phyloP scores from a whole-genome alignment of 1,140 invertebrate species.

The Monochamus saltuarius region DNA sequence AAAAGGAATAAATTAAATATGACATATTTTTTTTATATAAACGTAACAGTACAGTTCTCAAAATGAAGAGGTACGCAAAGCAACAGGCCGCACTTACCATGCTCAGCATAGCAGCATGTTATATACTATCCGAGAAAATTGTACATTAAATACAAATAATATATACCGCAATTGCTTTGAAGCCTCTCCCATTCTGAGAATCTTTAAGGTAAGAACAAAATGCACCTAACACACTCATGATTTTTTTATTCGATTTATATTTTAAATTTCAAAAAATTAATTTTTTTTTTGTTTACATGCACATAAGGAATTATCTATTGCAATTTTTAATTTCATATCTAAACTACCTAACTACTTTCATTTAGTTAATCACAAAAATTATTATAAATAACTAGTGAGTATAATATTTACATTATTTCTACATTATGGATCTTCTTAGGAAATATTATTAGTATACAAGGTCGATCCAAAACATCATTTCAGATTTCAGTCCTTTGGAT shows the following conservation, averaged over 20 bases:
- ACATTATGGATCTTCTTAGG: neutral
- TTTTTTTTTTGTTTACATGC: slow-evolving; percentile 3
- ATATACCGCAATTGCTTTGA: too few relatives aligned
- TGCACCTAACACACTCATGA: slow-evolving; percentile 3
- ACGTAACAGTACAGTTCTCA: too few relatives aligned
- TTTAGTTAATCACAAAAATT: slow-evolving; percentile 13
- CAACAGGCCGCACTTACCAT: too few relatives aligned
- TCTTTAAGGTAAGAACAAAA: neutral
- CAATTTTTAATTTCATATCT: too few relatives aligned
- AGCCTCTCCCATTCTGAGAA: neutral
- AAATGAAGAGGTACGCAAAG: too few relatives aligned
- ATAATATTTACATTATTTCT: slow-evolving; percentile 7
- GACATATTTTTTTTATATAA: neutral
- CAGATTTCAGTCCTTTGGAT: slow-evolving; percentile 31
- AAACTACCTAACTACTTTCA: too few relatives aligned
- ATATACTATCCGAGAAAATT: too few relatives aligned
- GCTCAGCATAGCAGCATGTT: too few relatives aligned
- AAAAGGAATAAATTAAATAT: slow-evolving; percentile 3
- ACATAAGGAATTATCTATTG: slow-evolving; percentile 6
- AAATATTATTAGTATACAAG: slow-evolving; percentile 16
- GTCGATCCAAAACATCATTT: slow-evolving; percentile 23
- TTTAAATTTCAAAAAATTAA: neutral
- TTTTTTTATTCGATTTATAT: neutral
- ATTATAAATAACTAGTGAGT: slow-evolving; percentile 13
- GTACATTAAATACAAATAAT: too few relatives aligned